Base-by-base conservation (phyloP, 1,140 invertebrate genomes). In the Bombus turneri region DNA sequence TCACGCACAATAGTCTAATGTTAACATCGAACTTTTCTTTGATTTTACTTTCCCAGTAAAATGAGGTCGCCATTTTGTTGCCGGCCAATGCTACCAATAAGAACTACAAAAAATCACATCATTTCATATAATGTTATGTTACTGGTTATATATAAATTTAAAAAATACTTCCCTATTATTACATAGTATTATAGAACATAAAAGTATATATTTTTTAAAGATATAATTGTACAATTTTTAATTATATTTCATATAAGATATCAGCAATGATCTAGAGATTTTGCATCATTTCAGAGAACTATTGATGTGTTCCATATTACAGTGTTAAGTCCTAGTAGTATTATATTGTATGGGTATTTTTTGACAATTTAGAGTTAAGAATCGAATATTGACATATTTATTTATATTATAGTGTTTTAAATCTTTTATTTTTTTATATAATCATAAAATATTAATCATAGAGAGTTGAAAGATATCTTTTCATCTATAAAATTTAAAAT, bases 51-150 rank as follows among this genome's bases (percentile, higher is more conserved):
- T 69, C 64, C 47, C 86, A 83, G 73, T 28, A 73, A 82, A 86
- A 91, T 66, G 78, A 80, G 68, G 68, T 89, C 90, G 89, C 92
- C 92, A 93, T 93, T 89, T 93, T 93, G 87, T 79, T 77, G 59
- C 85, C 89, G 81, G 84, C 28, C 86, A 91, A 69, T 87, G 69
- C 39, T 81, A 76, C 82, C 86, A 91, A 91, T 80, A 72, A 72
- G 39, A 72, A 28, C 31, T 18, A 69, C 28, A 74, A 74, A 41
- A 69, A 81, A 57, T 59, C 15, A 34, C 78, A 47, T 10, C 2
- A 37, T 74, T 68, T 57, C 2, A 18, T 71, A 15, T 47, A 57
- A 31, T 28, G 18, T 74, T 39, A 10, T 9, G n/a, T 62, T 62
- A 53, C 47, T 22, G 18, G 18, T 81, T 81, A 62, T 18, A 18